Base-by-base conservation (phyloP, 2,797 vertebrate genomes). In the Enteromius trimaculatus region DNA sequence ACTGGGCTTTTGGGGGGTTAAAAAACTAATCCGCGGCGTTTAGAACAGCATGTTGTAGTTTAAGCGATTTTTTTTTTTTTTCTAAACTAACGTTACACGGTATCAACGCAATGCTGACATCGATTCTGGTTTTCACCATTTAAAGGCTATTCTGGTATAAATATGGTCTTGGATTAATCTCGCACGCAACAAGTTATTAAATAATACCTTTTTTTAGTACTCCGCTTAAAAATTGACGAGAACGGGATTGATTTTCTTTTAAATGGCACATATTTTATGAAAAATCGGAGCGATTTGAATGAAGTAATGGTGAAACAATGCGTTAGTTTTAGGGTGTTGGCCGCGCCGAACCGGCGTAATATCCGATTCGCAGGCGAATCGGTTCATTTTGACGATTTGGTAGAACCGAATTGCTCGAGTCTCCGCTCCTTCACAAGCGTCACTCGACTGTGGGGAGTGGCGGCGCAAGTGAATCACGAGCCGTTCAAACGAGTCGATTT, bases 241-340 rank as follows among this genome's bases (percentile, higher is more conserved):
- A 47, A 44, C 0, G 6, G 0, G 9, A 1, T 58, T 2, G 0
- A 7, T 14, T 14, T 23, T 9, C 1, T n/a, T 10, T 14, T 23
- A 13, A 21, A 0, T 21, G 10, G 1, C 4, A 3, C 11, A 6
- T 6, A 6, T 17, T 49, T 26, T 19, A 6, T 3, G 0, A 3
- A 47, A 81, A 64, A 79, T n/a, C n/a, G 29, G 11, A 7, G 42
- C 6, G 0, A 5, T 80, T 3, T 74, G 34, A 77, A 80, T 82
- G 69, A 71, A 76, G 23, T 69, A 77, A 87, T 71, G 70, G 34
- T 39, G 16, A 70, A 82, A 72, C 85, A 49, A 62, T 74, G 80
- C 70, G 23, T 39, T 65, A n/a, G 75, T 78, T 79, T 44, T 81
- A 86, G 89, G 89, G 86, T 90, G 89, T 91, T 90, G 87, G 85